A percentile compares a stretch with the other conserved stretches of the same genome.
These are phyloP conservation scores for Cephus pygmeus DNA, from an alignment of 2,888 invertebrate species.

Conservation along the genomic window DNA sequence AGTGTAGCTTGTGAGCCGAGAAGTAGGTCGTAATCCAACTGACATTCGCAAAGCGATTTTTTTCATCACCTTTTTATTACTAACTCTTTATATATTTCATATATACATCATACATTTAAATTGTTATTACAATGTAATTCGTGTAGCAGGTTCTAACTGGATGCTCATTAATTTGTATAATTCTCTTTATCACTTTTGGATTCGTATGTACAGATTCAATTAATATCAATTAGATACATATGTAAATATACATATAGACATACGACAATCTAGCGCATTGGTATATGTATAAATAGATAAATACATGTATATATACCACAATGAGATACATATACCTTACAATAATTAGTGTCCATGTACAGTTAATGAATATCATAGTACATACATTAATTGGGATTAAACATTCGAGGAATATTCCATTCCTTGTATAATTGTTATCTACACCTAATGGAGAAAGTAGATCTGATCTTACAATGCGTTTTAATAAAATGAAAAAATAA, in stretches of 20 bases:
- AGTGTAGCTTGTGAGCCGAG: neutral
- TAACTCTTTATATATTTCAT: constrained; percentile 3
- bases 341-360: constrained; percentile 6
- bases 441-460: neutral
- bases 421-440: neutral
- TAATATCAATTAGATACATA: constrained; percentile 15
- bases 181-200: neutral
- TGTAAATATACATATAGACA: constrained; percentile 8
- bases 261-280: neutral
- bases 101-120: constrained; percentile 6
- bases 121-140: neutral
- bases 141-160: neutral
- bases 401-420: neutral
- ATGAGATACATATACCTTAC: constrained; percentile 13
- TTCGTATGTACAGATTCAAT: constrained; percentile 19
- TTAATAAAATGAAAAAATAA: neutral
- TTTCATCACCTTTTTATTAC: neutral
- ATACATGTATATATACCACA: constrained; percentile 11
- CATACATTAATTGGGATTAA: constrained; percentile 10
- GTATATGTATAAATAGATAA: neutral
- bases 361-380: constrained; percentile 11
- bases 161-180: neutral
- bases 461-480: neutral
- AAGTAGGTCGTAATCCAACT: neutral
- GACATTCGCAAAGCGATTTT: neutral